Evolutionary conservation across 1,140 invertebrate genomes (phyloP), one percentile per base, ranked within the genome.

Genomic region (Anastrepha ludens): DNA sequence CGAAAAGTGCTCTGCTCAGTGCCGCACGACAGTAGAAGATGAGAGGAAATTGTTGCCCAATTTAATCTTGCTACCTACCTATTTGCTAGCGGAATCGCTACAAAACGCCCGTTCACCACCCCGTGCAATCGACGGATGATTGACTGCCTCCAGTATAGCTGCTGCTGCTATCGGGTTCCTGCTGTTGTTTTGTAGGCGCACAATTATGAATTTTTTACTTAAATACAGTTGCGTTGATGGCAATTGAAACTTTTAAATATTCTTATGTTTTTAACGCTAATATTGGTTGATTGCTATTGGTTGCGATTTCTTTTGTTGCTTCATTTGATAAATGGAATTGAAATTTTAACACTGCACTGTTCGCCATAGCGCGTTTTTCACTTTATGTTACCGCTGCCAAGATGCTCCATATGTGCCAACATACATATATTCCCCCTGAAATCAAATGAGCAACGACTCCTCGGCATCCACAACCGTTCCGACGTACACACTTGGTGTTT

Each of bases 171-270:
- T 55, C 9, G 9, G 9, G 0, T 55, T 55, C 9, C 74, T 81
- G 15, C 44, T 81, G 50, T 29, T 81, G 15, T 5, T 81, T 13
- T 8, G 5, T 81, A 55, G 17, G 47, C 20, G 41, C 47, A 81
- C 74, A 2, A 47, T 81, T 81, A 81, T 81, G 1, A 20, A 29
- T 29, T 67, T 20, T 13, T 62, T 39, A 29, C 17, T 58, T 81
- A 55, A 81, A 81, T 20, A 41, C n/a, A 81, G 20, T 81, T 55
- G 50, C 47, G 74, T 55, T 55, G 74, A 81, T 29, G 47, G n/a
- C 47, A 55, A 81, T 55, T 81, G 74, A 81, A 55, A 74, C 15
- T 74, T 29, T 47, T 74, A 47, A 74, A 74, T 74, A 74, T 74
- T 50, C 17, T 74, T 74, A 44, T 74, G 70, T 47, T 74, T 39